Base-by-base conservation (phyloP, 2,888 invertebrate species). In the Xylocampa areola region DNA sequence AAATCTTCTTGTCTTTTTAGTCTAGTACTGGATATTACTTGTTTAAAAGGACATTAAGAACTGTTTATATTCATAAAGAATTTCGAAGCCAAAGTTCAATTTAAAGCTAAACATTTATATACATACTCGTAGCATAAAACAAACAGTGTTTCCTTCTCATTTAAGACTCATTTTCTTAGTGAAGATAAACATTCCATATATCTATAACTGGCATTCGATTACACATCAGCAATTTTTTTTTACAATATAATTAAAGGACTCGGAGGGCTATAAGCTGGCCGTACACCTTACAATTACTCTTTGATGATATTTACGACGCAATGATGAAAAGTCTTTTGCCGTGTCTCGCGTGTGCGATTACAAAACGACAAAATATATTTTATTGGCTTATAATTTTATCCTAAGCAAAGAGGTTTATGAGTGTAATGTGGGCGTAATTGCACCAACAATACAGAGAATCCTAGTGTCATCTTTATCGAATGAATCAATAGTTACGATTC, bases 401-500 rank as follows among this genome's bases (percentile, higher is more conserved):
- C 16, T 16, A 25, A 25, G 4, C 6, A 19, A 17, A 19, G 8
- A n/a, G 2, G 4, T 16, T 23, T 21, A 0, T 0, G 3, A 23
- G 10, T 11, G 2, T 11, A 2, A 4, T 37, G 19, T 49, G 30
- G 33, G 41, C 39, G 43, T 49, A 43, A 49, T 59, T 60, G 33
- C 23, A 30, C n/a, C 10, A 51, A 63, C 21, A 62, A 66, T 49
- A 66, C 8, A 44, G 13, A 25, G 6, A 49, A 40, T 35, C 19
- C 39, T 16, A 37, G 14, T 32, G 29, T 11, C 33, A 0, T 8
- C 25, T 16, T 44, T 58, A 67, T 62, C 60, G 4, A 57, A 17
- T 21, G 6, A 32, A 62, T 67, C 50, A 44, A 32, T 21, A 62
- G n/a, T 59, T 59, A 59, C 67, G 35, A 63, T 50, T 50, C 67